Conservation (phyloP, 2,888 invertebrate genomes). For the Leptopilina myrica region DNA sequence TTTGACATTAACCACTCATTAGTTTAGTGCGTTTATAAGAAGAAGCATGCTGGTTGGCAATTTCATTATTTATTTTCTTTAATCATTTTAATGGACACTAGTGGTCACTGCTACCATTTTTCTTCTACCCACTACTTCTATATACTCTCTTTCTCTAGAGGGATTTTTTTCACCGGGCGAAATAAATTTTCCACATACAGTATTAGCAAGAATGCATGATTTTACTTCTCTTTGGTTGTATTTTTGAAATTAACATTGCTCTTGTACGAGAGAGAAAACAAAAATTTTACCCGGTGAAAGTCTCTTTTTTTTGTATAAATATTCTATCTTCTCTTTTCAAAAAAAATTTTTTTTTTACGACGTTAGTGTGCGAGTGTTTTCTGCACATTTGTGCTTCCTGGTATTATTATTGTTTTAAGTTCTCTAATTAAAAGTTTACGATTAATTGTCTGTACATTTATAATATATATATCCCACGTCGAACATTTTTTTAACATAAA, state of each 20-base stretch:
- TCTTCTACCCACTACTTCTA: constrained; percentile 1
- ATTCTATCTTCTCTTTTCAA: neutral
- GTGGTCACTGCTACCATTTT: constrained; percentile 56
- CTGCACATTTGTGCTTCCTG: constrained; percentile 39
- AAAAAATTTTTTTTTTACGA: constrained; percentile 4
- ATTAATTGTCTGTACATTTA: neutral
- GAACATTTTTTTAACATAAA: neutral
- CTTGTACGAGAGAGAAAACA: neutral
- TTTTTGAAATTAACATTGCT: neutral
- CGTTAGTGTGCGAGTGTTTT: constrained; percentile 37
- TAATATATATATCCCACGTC: constrained; percentile 1
- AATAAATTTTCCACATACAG: neutral
- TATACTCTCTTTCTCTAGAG: neutral
- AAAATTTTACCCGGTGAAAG: neutral
- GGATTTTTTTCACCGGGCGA: constrained; percentile 2
- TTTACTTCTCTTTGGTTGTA: no score
- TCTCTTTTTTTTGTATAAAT: constrained; percentile 18
- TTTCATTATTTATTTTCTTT: constrained; percentile 56
- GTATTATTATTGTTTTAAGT: constrained; percentile 39
- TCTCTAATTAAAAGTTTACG: constrained; percentile 22
- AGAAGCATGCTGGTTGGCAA: constrained; percentile 72
- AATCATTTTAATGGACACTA: constrained; percentile 54
- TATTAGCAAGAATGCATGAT: constrained; percentile 14
- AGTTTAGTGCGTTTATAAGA: constrained; percentile 68
- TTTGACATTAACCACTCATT: constrained; percentile 65